Conservation (phyloP, 2,797 vertebrate genomes). For the Discoglossus pictus region DNA sequence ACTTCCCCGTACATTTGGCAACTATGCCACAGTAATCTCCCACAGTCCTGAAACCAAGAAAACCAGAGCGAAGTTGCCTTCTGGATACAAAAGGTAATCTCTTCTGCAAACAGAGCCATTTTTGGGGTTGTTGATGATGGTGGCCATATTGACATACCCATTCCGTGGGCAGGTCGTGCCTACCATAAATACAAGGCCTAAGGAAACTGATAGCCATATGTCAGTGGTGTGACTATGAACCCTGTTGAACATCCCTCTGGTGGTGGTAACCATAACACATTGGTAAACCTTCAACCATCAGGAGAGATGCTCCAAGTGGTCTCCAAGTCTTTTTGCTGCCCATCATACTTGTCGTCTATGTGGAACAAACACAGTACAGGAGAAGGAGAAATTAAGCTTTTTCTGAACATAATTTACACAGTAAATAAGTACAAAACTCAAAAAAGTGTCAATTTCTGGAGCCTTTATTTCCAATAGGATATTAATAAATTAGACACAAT, state of each 20-base stretch:
- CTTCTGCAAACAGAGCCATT: conserved; percentile 94
- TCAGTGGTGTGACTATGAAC: conserved; percentile 99
- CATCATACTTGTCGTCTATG: conserved; percentile 95
- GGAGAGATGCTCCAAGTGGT: conserved; percentile 95
- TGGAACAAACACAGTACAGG: conserved; percentile 98
- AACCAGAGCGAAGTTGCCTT: conserved; percentile 94
- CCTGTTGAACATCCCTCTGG: conserved; percentile 98
- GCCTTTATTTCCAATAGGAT: no score
- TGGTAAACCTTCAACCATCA: conserved; percentile 96
- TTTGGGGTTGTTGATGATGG: conserved; percentile 96
- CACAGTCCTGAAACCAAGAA: conserved; percentile 97
- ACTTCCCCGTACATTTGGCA: conserved; percentile 94
- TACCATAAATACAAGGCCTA: conserved; percentile 99
- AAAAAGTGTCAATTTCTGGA: no score
- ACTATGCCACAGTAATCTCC: conserved; percentile 97
- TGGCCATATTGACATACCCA: conserved; percentile 97
- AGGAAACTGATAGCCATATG: conserved; percentile 98
- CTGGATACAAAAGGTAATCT: conserved; percentile 95
- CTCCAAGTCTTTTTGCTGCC: conserved; percentile 98
- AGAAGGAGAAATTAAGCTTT: conserved; percentile 88
- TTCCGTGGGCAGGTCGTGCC: conserved; percentile 96
- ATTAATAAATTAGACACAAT: no score
- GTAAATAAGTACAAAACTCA: conserved; percentile 42
- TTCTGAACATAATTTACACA: conserved; percentile 21
- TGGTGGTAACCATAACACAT: conserved; percentile 99